Conservation (phyloP, 1,140 invertebrate genomes). For the Drosophila chauvacae region DNA sequence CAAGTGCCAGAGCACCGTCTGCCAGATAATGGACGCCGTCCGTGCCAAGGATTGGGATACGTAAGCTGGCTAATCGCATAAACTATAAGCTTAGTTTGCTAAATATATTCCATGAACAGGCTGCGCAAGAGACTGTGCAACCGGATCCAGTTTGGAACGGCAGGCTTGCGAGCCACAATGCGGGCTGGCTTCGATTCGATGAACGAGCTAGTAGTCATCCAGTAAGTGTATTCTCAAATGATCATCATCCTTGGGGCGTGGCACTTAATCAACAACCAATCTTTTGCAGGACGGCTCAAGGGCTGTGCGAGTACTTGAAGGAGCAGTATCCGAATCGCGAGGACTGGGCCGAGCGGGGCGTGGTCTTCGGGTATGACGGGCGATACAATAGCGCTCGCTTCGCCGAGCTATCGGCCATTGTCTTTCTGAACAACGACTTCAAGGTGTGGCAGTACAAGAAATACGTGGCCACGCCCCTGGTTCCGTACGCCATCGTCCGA, state of each 20-base stretch:
- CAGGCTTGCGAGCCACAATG: conserved; percentile 96
- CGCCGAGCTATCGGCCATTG: conserved; percentile 93
- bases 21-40: conserved; percentile 49
- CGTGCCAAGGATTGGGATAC: conserved; percentile 44
- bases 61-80: conserved; percentile 28
- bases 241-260: not conserved
- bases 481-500: conserved; percentile 92
- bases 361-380: conserved; percentile 98
- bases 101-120: conserved; percentile 18
- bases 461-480: conserved; percentile 96
- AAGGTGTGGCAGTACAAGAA: conserved; percentile 93
- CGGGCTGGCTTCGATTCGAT: conserved; percentile 95
- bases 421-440: conserved; percentile 92
- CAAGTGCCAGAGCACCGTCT: conserved; percentile 40
- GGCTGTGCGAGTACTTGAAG: conserved; percentile 92
- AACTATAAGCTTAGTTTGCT: not conserved
- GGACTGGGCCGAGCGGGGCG: conserved; percentile 87
- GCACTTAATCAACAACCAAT: too few relatives aligned
- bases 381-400: conserved; percentile 97
- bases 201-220: conserved; percentile 99
- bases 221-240: conserved; percentile 84
- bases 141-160: conserved; percentile 93
- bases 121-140: conserved; percentile 79
- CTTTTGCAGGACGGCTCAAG: conserved; percentile 91
- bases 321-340: conserved; percentile 83